Evolutionary conservation across 2,113 vertebrate species (phyloP), one percentile per base, ranked within the genome.

Genomic region (Vanacampus margaritifer): DNA sequence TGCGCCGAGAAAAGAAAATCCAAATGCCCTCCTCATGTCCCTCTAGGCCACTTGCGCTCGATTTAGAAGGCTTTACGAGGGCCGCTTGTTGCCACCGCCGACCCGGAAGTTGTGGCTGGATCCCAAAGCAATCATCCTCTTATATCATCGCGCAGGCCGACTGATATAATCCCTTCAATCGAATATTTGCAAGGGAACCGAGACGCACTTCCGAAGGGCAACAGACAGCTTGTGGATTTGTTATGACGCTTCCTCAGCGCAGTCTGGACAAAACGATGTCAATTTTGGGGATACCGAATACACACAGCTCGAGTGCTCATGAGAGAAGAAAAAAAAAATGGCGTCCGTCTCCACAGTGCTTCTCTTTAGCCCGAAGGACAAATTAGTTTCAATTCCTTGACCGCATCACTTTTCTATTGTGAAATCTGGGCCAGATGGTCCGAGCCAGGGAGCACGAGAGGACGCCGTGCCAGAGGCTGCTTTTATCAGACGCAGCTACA

Each of bases 381-480:
- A 87, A 92, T 91, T 90, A 90, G 83, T 87, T 86, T 79, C 45
- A 76, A 87, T 88, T 85, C 84, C 84, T 86, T 78, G 76, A 88
- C 74, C 35, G 51, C 78, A 78, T 85, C 87, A 81, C 82, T 88
- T 83, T 81, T 41, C 78, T 73, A 65, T 80, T 84, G 71, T 78
- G 60, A 84, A 91, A 91, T 90, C 86, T 92, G 82, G 88, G 88
- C 89, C 90, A 90, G 82, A 87, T 71, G 82, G 84, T 76, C 64
- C 35, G 61, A 70, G 72, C 70, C 64, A 76, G 62, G 79, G 64
- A 50, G 63, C 26, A 1, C 39, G 36, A 66, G 50, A 80, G 82
- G 79, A 72, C 61, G 69, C 50, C 23, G 36, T 9, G 79, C 84
- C 81, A 71, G 81, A 82, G 86, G 86, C 80, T 57, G 76, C 88